A percentile compares a stretch with the other conserved stretches of the same genome.
These are phyloP conservation scores for Dorcus hopei DNA, from an alignment of 2,888 invertebrate genomes.

Conservation along the genomic window DNA sequence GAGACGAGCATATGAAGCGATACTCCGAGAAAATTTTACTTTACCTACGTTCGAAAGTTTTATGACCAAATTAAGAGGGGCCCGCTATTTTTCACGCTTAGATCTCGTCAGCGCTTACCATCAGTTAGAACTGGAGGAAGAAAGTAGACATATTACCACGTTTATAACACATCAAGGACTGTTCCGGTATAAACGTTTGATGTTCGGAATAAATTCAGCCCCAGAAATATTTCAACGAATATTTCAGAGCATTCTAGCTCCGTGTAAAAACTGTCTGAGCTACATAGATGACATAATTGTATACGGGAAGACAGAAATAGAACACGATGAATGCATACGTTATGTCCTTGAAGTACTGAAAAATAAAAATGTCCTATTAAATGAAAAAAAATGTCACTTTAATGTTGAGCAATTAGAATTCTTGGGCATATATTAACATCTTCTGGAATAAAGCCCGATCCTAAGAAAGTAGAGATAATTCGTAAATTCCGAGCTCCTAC, in stretches of 20 bases:
- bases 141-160: constrained; percentile 2
- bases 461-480: too few species aligned
- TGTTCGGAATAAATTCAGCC: constrained; percentile 41
- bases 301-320: constrained; percentile 29
- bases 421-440: neutral
- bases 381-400: constrained; percentile 30
- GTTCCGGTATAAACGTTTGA: constrained; percentile 31
- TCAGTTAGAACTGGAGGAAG: constrained; percentile 26
- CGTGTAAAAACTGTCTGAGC: constrained; percentile 26
- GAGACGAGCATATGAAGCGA: constrained; percentile 37
- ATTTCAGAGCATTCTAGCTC: constrained; percentile 32
- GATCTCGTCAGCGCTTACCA: constrained; percentile 31
- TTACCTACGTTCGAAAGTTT: constrained; percentile 16
- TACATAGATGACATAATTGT: constrained; percentile 34
- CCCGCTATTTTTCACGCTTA: constrained; percentile 30
- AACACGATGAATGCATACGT: constrained; percentile 32
- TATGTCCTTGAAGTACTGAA: constrained; percentile 26
- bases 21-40: constrained; percentile 16
- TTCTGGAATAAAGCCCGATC: too few species aligned
- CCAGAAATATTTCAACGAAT: constrained; percentile 33
- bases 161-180: constrained; percentile 25
- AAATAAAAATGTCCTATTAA: constrained; percentile 25
- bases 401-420: neutral
- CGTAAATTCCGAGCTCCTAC: too few species aligned
- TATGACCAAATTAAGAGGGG: constrained; percentile 12